Evolutionary conservation across 2,113 vertebrate genomes (phyloP), one percentile per base, ranked within the genome.

Genomic region (Corvus moneduloides): DNA sequence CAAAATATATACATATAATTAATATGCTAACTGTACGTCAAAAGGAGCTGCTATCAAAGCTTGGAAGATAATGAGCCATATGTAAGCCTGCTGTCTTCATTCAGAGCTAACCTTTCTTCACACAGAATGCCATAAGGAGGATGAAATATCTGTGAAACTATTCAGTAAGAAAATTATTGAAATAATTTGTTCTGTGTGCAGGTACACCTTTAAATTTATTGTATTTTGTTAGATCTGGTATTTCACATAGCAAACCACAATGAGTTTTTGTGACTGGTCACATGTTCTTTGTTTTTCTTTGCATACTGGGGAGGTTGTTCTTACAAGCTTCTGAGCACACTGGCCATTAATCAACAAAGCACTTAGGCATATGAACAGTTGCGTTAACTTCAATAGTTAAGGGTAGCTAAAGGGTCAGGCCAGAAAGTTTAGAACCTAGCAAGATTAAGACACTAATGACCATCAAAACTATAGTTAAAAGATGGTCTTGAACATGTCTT

Each of bases 291-390:
- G 51, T 19, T 80, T 88, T 84, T 55, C 32, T 80, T 71, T 89
- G 83, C 55, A 55, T 55, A 37, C 3, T n/a, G 24, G 7, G 12
- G 1, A 12, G 8, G 18, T 39, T 77, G 61, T 80, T 73, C 55
- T 58, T 74, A 63, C 55, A 80, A 83, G 46, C 13, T 85, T 63
- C 63, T 83, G 59, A 90, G 87, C 21, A 51, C 14, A 37, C 21
- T 32, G 94, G 75, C 63, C 59, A 39, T 67, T 77, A 84, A 77
- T 91, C 89, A 96, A 83, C 43, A 88, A 84, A 83, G 82, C 72
- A 88, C 85, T 91, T 83, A 63, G 67, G 48, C 63, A 67, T n/a
- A 39, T 13, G 46, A 88, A 66, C 39, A 86, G 52, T 63, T 9
- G 1, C 28, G 17, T 48, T 95, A 62, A 90, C 35, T 85, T 86